Conservation (phyloP, 2,888 invertebrate genomes). For the Eristalis tenax region DNA sequence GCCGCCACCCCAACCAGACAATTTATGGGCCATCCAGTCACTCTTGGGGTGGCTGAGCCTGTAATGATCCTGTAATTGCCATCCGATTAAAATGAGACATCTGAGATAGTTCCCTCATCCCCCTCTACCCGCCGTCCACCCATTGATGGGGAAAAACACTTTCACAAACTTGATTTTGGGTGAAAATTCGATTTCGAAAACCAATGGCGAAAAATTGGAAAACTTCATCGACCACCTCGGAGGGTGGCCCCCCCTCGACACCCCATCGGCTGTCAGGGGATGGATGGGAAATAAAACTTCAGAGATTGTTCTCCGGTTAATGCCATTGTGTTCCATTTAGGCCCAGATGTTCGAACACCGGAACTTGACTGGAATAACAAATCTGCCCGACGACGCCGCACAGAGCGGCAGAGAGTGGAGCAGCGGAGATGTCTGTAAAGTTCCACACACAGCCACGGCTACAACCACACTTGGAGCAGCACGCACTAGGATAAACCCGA, state of each 20-base stretch:
- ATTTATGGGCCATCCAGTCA: constrained; percentile 51
- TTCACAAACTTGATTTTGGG: constrained; percentile 65
- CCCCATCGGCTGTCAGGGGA: background rate
- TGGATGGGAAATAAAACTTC: constrained; percentile 50
- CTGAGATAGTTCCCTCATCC: constrained; percentile 41
- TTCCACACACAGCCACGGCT: background rate
- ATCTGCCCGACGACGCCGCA: constrained; percentile 19
- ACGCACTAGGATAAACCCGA: constrained; percentile 51
- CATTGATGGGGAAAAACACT: constrained; percentile 58
- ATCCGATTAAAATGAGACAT: constrained; percentile 68
- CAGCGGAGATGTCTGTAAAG: constrained; percentile 9
- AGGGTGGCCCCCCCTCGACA: background rate
- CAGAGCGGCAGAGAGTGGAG: no score
- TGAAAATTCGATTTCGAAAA: constrained; percentile 64
- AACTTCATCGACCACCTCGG: constrained; percentile 47
- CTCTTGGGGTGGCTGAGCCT: constrained; percentile 19
- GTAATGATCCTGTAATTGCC: constrained; percentile 71
- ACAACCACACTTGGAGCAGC: background rate
- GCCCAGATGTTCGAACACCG: constrained; percentile 65
- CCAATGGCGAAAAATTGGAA: constrained; percentile 67
- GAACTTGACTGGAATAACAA: constrained; percentile 71
- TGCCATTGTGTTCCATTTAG: constrained; percentile 65
- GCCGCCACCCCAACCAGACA: constrained; percentile 53
- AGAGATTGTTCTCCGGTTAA: constrained; percentile 57
- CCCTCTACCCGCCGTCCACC: background rate